These are phyloP conservation scores for Amorpha juglandis DNA, from an alignment of 2,888 invertebrate species.

Conservation along the genomic window DNA sequence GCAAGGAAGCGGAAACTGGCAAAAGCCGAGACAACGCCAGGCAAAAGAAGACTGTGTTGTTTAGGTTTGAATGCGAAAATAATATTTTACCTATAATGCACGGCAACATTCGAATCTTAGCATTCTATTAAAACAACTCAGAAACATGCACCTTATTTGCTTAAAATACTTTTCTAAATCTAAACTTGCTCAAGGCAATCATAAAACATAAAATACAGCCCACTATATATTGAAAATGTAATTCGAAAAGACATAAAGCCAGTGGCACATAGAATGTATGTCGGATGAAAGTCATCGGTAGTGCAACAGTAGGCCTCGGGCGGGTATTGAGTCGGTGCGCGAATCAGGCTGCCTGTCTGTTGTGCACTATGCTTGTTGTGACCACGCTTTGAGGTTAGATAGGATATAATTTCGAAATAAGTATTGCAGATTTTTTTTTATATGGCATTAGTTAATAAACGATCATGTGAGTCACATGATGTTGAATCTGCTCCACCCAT, in stretches of 20 bases:
- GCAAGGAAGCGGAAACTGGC: too few species aligned
- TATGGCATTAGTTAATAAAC: too few species aligned
- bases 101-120: too few species aligned
- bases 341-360: slow-evolving; percentile 34
- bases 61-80: too few species aligned
- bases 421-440: background rate
- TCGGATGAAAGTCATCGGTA: slow-evolving; percentile 29
- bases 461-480: too few species aligned
- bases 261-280: slow-evolving; percentile 32
- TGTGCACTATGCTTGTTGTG: slow-evolving; percentile 52
- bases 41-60: too few species aligned
- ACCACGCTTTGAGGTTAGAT: slow-evolving; percentile 2
- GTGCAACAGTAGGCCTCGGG: slow-evolving; percentile 48
- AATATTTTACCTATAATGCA: too few species aligned
- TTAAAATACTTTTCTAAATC: too few species aligned
- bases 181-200: background rate
- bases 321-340: slow-evolving; percentile 45
- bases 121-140: too few species aligned
- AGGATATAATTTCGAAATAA: background rate
- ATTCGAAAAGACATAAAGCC: slow-evolving; percentile 32
- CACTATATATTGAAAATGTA: slow-evolving; percentile 2
- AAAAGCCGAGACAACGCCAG: too few species aligned
- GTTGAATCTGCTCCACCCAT: too few species aligned
- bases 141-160: too few species aligned
- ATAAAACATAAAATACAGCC: background rate